Conservation (phyloP, 2,113 vertebrate genomes). For the Gambusia holbrooki region DNA sequence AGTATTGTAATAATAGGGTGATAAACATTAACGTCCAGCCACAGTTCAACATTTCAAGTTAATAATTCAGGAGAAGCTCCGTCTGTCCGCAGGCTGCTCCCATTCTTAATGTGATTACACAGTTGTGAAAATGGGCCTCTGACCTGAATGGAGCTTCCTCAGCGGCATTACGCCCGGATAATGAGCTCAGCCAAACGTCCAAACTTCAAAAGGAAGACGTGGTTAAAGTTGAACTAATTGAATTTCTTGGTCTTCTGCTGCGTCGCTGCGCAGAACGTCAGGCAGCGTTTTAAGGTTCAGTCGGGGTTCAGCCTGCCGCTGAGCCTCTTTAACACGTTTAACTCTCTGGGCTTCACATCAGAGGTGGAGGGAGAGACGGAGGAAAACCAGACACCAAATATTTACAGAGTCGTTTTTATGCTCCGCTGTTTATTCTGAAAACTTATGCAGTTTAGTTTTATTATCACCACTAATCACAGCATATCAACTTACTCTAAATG, state of each 20-base stretch:
- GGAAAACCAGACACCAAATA: background rate
- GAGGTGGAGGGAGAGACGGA: no score
- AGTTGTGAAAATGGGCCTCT: slow-evolving; percentile 15
- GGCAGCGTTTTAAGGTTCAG: background rate
- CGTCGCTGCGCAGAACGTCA: background rate
- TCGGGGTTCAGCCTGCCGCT: background rate
- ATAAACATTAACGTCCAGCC: slow-evolving; percentile 16
- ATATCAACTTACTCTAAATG: background rate
- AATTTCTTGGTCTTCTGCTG: background rate
- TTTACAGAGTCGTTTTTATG: background rate
- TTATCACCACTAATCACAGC: background rate
- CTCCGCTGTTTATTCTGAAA: background rate
- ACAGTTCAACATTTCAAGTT: slow-evolving; percentile 12
- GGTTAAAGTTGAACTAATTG: slow-evolving; percentile 21
- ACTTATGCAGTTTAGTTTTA: background rate
- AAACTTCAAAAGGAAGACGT: slow-evolving; percentile 13
- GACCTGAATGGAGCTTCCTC: slow-evolving; percentile 15
- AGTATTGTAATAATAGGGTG: slow-evolving; percentile 22
- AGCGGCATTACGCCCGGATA: slow-evolving; percentile 2
- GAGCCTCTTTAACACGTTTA: background rate
- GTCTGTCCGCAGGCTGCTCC: background rate
- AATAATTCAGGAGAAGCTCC: slow-evolving; percentile 20
- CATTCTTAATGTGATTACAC: slow-evolving; percentile 22
- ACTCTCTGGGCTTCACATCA: background rate
- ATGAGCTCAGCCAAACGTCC: slow-evolving; percentile 44